Evolutionary conservation across 2,113 vertebrate species (phyloP).

Genomic region (Osmerus eperlanus): DNA sequence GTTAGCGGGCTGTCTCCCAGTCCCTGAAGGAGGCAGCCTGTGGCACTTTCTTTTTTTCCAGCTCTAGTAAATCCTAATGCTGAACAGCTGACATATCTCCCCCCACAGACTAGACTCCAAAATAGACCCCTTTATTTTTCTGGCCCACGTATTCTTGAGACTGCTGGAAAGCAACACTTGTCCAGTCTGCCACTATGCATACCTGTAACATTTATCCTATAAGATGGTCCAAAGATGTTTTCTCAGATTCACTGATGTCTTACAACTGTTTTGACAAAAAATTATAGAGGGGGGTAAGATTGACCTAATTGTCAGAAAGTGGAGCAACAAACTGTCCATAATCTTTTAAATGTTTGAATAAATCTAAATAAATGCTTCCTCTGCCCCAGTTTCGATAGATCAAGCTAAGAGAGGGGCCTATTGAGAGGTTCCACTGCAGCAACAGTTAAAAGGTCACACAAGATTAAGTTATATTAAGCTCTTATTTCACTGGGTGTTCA

Average conservation of each 20-base stretch:
- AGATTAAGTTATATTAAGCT: slow-evolving; percentile 37
- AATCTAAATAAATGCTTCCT: slow-evolving; percentile 8
- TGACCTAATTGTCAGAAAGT: not conserved
- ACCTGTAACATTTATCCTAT: slow-evolving; percentile 28
- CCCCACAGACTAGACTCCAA: slow-evolving; percentile 66
- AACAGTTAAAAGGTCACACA: slow-evolving; percentile 43
- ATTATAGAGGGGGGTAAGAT: no score
- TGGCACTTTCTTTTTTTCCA: slow-evolving; percentile 31
- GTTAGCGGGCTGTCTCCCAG: slow-evolving; percentile 40
- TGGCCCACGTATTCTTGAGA: slow-evolving; percentile 63
- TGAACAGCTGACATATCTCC: slow-evolving; percentile 77
- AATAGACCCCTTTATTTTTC: slow-evolving; percentile 71
- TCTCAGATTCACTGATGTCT: not conserved
- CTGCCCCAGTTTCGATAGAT: slow-evolving; percentile 23
- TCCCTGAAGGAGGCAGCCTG: slow-evolving; percentile 45
- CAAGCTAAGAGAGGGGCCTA: slow-evolving; percentile 8
- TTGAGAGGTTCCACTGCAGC: slow-evolving; percentile 33
- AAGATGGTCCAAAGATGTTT: not conserved
- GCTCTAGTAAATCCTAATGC: slow-evolving; percentile 59
- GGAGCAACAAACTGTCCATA: slow-evolving; percentile 5
- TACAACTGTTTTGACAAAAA: no score
- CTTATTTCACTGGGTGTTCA: slow-evolving; percentile 32
- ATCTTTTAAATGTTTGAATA: not conserved
- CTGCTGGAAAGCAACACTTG: slow-evolving; percentile 32
- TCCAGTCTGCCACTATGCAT: not conserved